These are phyloP conservation scores for Smutsia temminckii DNA, from an alignment of 2,797 vertebrate genomes.

Conservation along the genomic window DNA sequence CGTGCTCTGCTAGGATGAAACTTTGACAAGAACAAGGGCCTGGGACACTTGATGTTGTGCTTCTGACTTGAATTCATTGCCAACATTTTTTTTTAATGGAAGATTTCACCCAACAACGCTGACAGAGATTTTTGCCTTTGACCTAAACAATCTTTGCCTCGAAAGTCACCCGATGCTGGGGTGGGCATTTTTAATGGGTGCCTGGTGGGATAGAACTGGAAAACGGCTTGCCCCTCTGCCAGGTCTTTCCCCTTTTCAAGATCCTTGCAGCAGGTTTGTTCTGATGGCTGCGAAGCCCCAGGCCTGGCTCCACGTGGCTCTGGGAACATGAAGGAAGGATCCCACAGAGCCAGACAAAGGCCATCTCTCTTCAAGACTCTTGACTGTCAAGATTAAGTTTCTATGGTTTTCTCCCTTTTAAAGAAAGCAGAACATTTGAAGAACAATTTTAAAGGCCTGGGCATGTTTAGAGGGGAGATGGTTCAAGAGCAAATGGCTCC, in stretches of 20 bases:
- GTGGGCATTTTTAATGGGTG: background rate
- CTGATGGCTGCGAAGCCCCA: background rate
- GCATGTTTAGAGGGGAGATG: background rate
- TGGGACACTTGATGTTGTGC: background rate
- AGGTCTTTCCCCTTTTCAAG: background rate
- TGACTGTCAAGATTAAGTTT: constrained; percentile 1
- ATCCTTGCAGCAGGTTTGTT: background rate
- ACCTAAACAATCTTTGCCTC: background rate
- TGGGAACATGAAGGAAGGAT: constrained; percentile 37
- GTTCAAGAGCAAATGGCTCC: background rate
- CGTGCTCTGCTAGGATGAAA: background rate
- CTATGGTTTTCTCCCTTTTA: background rate
- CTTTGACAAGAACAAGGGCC: background rate
- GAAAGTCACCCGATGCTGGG: background rate
- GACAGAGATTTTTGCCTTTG: constrained; percentile 28
- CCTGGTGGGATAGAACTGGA: background rate
- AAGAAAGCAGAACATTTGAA: background rate
- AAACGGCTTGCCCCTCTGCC: background rate
- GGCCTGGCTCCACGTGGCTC: background rate
- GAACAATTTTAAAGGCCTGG: background rate
- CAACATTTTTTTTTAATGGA: background rate
- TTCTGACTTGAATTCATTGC: background rate
- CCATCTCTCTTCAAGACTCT: constrained; percentile 49
- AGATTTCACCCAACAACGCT: background rate
- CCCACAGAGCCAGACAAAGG: constrained; percentile 52